Conservation (phyloP, 2,888 invertebrate genomes). For the Chorisops tibialis region DNA sequence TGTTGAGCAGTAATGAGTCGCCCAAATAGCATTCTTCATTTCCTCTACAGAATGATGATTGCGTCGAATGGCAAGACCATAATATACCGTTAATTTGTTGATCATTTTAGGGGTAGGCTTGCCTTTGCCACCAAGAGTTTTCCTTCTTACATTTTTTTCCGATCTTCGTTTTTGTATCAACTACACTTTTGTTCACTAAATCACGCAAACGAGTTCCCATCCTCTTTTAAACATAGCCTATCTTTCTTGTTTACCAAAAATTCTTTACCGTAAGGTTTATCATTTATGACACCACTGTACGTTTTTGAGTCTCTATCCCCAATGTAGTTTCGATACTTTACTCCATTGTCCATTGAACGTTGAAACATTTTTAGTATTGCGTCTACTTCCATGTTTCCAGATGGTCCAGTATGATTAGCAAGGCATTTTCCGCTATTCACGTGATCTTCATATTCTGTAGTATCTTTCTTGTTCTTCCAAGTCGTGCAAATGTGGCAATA, state of each 20-base stretch:
- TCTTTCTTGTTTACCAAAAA: conserved; percentile 32
- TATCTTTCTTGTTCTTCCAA: too few species aligned
- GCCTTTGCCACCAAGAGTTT: too few species aligned
- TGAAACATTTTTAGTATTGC: conserved; percentile 35
- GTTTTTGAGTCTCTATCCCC: too few species aligned
- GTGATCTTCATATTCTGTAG: too few species aligned
- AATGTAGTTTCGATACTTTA: conserved; percentile 28
- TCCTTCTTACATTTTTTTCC: too few species aligned
- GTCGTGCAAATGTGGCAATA: too few species aligned
- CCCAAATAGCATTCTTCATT: conserved; percentile 21
- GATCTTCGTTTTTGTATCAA: conserved; percentile 27
- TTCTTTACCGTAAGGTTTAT: conserved; percentile 29
- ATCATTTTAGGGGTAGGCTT: too few species aligned
- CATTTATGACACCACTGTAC: conserved; percentile 28
- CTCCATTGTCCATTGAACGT: conserved; percentile 30
- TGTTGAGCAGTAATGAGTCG: conserved; percentile 23
- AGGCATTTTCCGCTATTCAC: too few species aligned
- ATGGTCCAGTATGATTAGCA: too few species aligned
- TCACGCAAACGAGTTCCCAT: conserved; percentile 35
- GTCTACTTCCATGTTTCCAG: conserved; percentile 36
- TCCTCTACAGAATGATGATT: conserved; percentile 27
- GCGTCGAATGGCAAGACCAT: conserved; percentile 30
- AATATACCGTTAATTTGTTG: conserved; percentile 30
- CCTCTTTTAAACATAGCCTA: conserved; percentile 31
- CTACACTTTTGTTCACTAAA: conserved; percentile 22